Base-by-base conservation (phyloP, 2,888 invertebrate genomes). In the Acholoe squamosa region DNA sequence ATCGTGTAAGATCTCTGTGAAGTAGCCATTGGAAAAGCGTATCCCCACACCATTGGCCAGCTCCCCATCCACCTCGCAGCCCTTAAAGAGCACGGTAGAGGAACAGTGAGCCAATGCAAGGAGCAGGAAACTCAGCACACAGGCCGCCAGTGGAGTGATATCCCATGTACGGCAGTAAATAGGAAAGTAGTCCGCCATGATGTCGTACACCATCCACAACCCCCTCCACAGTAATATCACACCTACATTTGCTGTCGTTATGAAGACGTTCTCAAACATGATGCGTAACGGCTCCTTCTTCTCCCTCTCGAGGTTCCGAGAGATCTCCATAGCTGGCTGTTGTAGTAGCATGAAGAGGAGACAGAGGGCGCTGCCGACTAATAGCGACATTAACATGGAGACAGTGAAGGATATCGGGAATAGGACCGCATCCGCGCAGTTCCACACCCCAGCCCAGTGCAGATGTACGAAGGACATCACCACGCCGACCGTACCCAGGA, bases 181-280 rank as follows among this genome's bases (percentile, higher is more conserved):
- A 12, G 92, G 91, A 61, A 91, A 91, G 54, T 84, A 43, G 19
- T 84, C 54, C 52, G 89, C 90, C 43, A 91, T 51, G 51, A 84
- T 33, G 51, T 90, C 91, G 34, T 91, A 80, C 22, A 89, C 76
- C 92, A 92, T 91, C 25, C 91, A 89, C 33, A 91, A 52, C 16
- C 92, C 92, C 77, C 91, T 91, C 92, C 92, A 92, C n/a, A 91
- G 61, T 51, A 91, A 34, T 10, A 92, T 91, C 7, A 91, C 92
- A 10, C 91, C 92, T 16, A 91, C 77, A 31, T 92, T 92, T 7
- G 92, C 92, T 10, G 80, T 89, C 77, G 80, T 90, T n/a, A 91
- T 89, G 90, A 90, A 92, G 33, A 90, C 33, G 51, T 92, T 90
- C 89, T 92, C 92, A 19, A 91, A 89, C 10, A 80, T 34, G 14